Evolutionary conservation across 1,140 invertebrate species (phyloP).

Genomic region (Brachystomella parvula): DNA sequence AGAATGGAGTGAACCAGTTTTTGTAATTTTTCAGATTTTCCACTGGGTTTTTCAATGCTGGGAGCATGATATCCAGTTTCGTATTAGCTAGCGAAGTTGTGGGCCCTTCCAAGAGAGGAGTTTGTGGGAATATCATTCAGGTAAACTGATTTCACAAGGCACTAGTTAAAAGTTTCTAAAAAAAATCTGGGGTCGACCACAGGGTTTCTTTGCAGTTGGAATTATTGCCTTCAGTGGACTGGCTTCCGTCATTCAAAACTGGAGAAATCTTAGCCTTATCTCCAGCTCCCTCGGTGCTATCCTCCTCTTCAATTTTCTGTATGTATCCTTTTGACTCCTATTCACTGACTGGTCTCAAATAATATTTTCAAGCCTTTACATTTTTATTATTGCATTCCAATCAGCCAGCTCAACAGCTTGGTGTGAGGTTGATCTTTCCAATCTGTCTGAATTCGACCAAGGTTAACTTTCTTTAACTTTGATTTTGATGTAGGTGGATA

Average conservation of each 20-base stretch:
- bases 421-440: background rate
- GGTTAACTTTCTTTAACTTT: background rate
- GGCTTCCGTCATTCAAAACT: conserved; percentile 23
- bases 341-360: no score
- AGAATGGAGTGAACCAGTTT: background rate
- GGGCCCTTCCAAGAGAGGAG: conserved; percentile 27
- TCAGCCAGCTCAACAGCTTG: background rate
- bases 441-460: background rate
- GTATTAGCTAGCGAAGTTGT: conserved; percentile 31
- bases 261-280: conserved; percentile 25
- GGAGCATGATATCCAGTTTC: conserved; percentile 27
- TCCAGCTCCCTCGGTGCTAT: conserved; percentile 21
- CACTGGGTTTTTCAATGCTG: conserved; percentile 28
- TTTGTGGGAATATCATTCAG: conserved; percentile 34
- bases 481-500: conserved; percentile 17
- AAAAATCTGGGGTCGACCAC: no score
- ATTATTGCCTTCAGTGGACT: conserved; percentile 27
- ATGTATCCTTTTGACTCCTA: no score
- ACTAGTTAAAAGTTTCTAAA: no score
- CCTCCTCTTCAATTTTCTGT: conserved; percentile 25
- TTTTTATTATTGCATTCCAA: no score
- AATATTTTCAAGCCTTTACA: no score
- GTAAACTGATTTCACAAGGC: conserved; percentile 19
- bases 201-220: conserved; percentile 33
- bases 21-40: conserved; percentile 26